phyloP scores from a whole-genome alignment of 2,888 invertebrate genomes.

The Nipponacmea schrenckii region DNA sequence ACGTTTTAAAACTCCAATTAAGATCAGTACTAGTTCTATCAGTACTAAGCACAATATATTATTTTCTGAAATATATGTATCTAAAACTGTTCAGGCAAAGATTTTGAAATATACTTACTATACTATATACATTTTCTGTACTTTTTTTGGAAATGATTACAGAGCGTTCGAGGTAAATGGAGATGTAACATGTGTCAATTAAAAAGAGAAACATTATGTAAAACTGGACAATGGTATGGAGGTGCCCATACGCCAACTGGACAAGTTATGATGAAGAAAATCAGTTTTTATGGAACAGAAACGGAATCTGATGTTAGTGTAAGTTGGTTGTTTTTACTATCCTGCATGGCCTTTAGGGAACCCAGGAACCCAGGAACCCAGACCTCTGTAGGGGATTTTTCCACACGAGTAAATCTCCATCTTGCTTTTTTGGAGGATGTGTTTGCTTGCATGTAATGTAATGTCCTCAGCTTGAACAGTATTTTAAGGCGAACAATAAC shows the following conservation, averaged over 20 bases:
- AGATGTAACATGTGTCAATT: slow-evolving; percentile 60
- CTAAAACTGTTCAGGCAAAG: no score
- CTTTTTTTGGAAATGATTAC: neutral
- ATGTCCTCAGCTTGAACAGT: no score
- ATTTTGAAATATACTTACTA: no score
- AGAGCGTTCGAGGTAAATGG: slow-evolving; percentile 55
- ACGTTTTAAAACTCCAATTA: no score
- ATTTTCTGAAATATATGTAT: no score
- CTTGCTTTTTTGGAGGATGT: no score
- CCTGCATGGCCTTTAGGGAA: neutral
- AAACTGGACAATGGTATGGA: slow-evolving; percentile 63
- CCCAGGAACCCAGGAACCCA: neutral
- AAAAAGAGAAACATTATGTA: slow-evolving; percentile 57
- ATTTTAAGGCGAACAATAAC: no score
- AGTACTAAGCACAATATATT: no score
- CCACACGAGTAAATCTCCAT: neutral
- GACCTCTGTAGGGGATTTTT: neutral
- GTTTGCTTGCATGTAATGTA: no score
- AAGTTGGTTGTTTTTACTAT: slow-evolving; percentile 1
- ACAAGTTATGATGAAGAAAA: slow-evolving; percentile 1
- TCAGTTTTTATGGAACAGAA: neutral
- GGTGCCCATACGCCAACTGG: slow-evolving; percentile 34
- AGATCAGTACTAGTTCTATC: no score
- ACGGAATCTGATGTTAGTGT: slow-evolving; percentile 14
- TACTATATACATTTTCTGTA: no score